Conservation (phyloP, 2,797 vertebrate genomes). For the Crenichthys baileyi region DNA sequence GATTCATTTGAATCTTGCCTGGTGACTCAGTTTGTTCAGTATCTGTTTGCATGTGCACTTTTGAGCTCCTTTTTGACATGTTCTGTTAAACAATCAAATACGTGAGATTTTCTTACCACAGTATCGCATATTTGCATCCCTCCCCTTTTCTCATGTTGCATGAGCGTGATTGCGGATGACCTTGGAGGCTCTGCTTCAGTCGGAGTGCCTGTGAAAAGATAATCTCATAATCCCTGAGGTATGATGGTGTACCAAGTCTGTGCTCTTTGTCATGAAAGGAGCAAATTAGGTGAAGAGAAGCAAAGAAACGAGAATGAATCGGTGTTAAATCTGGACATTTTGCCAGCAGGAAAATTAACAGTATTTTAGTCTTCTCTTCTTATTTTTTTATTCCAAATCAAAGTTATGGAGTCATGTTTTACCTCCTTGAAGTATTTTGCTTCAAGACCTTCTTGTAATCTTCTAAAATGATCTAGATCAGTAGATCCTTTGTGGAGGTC, state of each 20-base stretch:
- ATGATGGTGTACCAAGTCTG: conserved; percentile 53
- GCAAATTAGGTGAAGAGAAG: conserved; percentile 31
- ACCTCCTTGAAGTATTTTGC: neutral
- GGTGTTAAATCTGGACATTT: conserved; percentile 38
- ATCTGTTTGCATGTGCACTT: neutral
- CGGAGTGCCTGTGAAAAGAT: conserved; percentile 65
- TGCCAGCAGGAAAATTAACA: conserved; percentile 40
- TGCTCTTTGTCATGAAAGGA: conserved; percentile 49
- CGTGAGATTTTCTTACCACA: neutral
- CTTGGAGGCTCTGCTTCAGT: conserved; percentile 49
- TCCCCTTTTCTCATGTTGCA: conserved; percentile 21
- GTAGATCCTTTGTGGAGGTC: neutral
- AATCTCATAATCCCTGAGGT: conserved; percentile 74
- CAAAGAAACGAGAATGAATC: conserved; percentile 5
- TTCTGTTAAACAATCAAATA: neutral
- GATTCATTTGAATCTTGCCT: neutral
- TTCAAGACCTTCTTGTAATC: neutral
- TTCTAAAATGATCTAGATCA: neutral
- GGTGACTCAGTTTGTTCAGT: neutral
- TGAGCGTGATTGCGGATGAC: conserved; percentile 40
- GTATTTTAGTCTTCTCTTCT: conserved; percentile 7
- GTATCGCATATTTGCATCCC: conserved; percentile 11
- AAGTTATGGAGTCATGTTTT: neutral
- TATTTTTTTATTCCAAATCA: neutral
- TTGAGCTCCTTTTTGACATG: neutral